phyloP scores from a whole-genome alignment of 2,888 invertebrate genomes.

The Pogonocherus hispidulus region DNA sequence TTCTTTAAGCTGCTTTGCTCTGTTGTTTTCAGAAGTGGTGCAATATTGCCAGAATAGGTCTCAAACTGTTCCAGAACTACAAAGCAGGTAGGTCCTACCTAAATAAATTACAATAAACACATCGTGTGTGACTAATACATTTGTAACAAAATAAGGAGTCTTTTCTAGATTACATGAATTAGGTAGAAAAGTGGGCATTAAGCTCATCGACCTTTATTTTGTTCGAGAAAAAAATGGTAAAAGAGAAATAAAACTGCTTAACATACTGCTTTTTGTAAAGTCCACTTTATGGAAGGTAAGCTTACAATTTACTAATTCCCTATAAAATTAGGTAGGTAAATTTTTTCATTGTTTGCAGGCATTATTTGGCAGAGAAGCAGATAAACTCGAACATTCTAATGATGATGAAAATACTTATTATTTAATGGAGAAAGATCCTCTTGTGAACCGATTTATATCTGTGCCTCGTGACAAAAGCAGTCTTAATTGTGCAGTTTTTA shows the following conservation, averaged over 20 bases:
- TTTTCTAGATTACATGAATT: slow-evolving; percentile 87
- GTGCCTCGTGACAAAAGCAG: slow-evolving; percentile 98
- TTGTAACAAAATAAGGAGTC: background rate
- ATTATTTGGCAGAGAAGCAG: slow-evolving; percentile 97
- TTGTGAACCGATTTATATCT: slow-evolving; percentile 96
- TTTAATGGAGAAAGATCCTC: slow-evolving; percentile 97
- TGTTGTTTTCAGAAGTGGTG: slow-evolving; percentile 97
- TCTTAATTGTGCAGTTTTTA: slow-evolving; percentile 98
- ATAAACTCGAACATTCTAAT: slow-evolving; percentile 98
- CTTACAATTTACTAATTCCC: background rate
- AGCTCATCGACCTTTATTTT: slow-evolving; percentile 94
- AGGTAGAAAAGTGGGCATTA: slow-evolving; percentile 94
- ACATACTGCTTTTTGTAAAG: slow-evolving; percentile 95
- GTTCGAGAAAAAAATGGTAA: slow-evolving; percentile 94
- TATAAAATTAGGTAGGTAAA: background rate
- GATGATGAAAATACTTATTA: slow-evolving; percentile 99
- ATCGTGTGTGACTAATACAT: background rate
- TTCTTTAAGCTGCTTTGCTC: slow-evolving; percentile 91
- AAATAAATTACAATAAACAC: background rate
- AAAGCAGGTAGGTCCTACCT: slow-evolving; percentile 79
- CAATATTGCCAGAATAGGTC: slow-evolving; percentile 98
- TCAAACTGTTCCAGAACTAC: slow-evolving; percentile 94
- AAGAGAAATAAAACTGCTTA: slow-evolving; percentile 94
- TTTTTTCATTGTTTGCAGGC: slow-evolving; percentile 71
- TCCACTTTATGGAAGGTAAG: slow-evolving; percentile 95